phyloP scores from a whole-genome alignment of 2,888 invertebrate genomes.

The Sminthurinus aureus region DNA sequence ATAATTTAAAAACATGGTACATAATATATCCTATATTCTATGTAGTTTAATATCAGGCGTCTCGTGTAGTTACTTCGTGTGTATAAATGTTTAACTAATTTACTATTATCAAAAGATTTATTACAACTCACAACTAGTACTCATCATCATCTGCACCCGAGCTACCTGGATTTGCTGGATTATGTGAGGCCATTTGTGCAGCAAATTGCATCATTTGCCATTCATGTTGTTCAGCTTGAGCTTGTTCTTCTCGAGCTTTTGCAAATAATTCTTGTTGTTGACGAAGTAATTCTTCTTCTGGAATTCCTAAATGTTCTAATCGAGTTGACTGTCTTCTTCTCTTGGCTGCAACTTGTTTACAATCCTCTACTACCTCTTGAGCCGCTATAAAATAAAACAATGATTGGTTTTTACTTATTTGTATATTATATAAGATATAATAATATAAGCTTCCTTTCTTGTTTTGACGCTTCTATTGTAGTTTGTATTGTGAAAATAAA shows the following conservation, averaged over 20 bases:
- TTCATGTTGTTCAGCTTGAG: conserved; percentile 86
- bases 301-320: conserved; percentile 96
- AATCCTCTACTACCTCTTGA: conserved; percentile 91
- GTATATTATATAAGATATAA: no score
- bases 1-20: neutral
- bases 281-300: conserved; percentile 93
- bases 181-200: conserved; percentile 63
- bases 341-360: conserved; percentile 97
- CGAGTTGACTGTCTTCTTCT: conserved; percentile 92
- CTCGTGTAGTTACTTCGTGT: neutral
- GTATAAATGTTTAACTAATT: neutral
- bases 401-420: no score
- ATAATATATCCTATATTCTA: neutral
- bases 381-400: conserved; percentile 71
- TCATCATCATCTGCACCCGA: conserved; percentile 30
- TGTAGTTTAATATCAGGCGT: no score
- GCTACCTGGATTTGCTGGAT: conserved; percentile 37
- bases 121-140: conserved; percentile 27
- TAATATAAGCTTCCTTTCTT: no score
- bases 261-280: conserved; percentile 99
- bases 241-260: conserved; percentile 70
- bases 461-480: no score
- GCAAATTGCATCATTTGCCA: conserved; percentile 84
- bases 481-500: no score
- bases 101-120: neutral